Base-by-base conservation (phyloP, 2,888 invertebrate genomes). In the Epiblema foenella region DNA sequence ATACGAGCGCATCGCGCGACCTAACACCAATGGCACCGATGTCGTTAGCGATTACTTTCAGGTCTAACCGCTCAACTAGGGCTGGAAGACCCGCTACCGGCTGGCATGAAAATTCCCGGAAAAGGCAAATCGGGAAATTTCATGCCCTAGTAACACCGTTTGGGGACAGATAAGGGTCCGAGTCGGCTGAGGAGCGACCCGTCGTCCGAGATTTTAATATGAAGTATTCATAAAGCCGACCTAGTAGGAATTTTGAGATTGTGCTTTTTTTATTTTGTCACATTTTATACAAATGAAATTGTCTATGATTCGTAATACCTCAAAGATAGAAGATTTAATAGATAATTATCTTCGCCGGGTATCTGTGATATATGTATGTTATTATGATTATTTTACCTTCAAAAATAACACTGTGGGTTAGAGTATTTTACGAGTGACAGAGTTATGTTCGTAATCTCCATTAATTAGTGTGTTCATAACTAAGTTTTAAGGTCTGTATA, bases 321-420 rank as follows among this genome's bases (percentile, higher is more conserved):
- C 87, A 84, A 83, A 76, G 81, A 80, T 84, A 86, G 58, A 74
- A 69, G 83, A 86, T 87, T 83, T 83, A 82, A 85, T 80, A 77
- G 82, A 79, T 85, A 84, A 65, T 71, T 85, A 89, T 89, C 89
- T 91, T 90, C 90, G 89, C 85, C 90, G 87, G 91, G 88, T 88
- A 90, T 89, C 93, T 93, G 93, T 93, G 93, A 93, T 93, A 92
- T 90, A 85, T 81, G 71, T 71, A 68, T 69, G 71, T 72, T 64
- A 83, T 83, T 81, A 80, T 86, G 79, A 76, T 82, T 82, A 78
- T 81, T 83, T 81, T 80, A 81, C 83, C 83, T 85, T 86, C 84
- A 57, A 63, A 18, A 39, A 62, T 39, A 52, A 70, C 42, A 46
- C n/a, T 17, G 29, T 42, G 62, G 57, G 59, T 17, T 59, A 59